Base-by-base conservation (phyloP, 2,113 vertebrate species). In the Edolisoma coerulescens region DNA sequence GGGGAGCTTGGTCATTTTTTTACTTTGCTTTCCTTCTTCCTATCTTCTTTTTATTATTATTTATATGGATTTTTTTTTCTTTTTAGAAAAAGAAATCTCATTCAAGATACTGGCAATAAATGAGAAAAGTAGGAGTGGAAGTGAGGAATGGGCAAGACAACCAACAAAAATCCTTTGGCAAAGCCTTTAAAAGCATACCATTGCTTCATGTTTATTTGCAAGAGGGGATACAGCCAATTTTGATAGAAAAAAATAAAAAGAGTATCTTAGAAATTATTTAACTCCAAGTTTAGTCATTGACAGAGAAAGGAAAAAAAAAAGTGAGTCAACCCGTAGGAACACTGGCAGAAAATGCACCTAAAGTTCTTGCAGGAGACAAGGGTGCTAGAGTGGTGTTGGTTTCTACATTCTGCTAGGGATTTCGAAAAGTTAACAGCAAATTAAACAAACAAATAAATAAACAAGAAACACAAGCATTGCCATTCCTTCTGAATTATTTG, bases 91-190 rank as follows among this genome's bases (percentile, higher is more conserved):
- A 87, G 24, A 56, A 90, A 73, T 83, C 50, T 91, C 39, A 65
- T 93, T 95, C 57, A 89, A 84, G 78, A 88, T 82, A 69, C 59
- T 83, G 53, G 15, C 67, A 96, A 65, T 91, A 94, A 95, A 95
- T 68, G 49, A 94, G 32, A 85, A 85, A 96, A 94, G 75, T 87
- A 89, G 71, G 76, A 90, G 60, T 83, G 68, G n/a, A 93, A 93
- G 37, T 88, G 54, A 89, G 39, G 47, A 95, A 83, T 39, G n/a
- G 63, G 67, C 57, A 91, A 91, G 61, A 60, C n/a, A 93, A 63
- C 10, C 33, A 92, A 79, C 28, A 86, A 74, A 84, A 93, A 79
- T 75, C 39, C 16, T 69, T 69, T 90, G 65, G 30, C 65, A 90
- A 90, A 67, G 22, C 83, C 52, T 84, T 81, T 49, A 78, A 85